A percentile compares a stretch with the other conserved stretches of the same genome.
Evolutionary conservation across 2,113 vertebrate genomes (phyloP).

Genomic region (Zosterops hypoxanthus): DNA sequence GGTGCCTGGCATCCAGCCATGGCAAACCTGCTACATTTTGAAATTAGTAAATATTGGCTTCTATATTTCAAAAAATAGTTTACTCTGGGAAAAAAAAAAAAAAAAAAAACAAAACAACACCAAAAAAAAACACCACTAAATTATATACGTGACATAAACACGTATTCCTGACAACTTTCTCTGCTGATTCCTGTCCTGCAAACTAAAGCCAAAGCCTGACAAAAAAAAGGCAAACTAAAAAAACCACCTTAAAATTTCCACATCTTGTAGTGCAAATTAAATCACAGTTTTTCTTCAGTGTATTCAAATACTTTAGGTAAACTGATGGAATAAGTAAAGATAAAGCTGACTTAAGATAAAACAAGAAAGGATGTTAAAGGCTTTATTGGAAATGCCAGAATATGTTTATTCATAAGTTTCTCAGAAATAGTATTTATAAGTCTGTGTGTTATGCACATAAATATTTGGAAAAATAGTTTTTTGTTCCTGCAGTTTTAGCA

Average conservation of each 20-base stretch:
- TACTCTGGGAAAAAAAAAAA: neutral
- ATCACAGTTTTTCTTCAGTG: neutral
- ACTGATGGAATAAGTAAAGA: neutral
- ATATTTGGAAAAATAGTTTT: neutral
- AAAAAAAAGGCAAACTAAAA: neutral
- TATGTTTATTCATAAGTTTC: slow-evolving; percentile 20
- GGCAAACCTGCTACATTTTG: neutral
- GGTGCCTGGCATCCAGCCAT: neutral
- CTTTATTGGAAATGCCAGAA: slow-evolving; percentile 5
- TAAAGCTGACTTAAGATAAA: neutral
- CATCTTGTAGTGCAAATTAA: neutral
- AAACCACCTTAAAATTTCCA: neutral
- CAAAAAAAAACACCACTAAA: neutral
- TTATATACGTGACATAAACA: too few relatives aligned
- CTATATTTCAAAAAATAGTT: neutral
- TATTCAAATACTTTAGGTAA: neutral
- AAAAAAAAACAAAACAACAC: neutral
- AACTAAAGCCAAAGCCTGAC: neutral
- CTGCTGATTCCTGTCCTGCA: neutral
- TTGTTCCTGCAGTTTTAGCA: neutral
- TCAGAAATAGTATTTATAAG: neutral
- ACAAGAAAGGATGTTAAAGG: neutral
- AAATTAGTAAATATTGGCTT: neutral
- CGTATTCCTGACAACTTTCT: neutral
- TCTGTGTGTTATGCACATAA: neutral